These are phyloP conservation scores for Porites lobata DNA, from an alignment of 92 coral and sea anemone genomes.

Conservation along the genomic window DNA sequence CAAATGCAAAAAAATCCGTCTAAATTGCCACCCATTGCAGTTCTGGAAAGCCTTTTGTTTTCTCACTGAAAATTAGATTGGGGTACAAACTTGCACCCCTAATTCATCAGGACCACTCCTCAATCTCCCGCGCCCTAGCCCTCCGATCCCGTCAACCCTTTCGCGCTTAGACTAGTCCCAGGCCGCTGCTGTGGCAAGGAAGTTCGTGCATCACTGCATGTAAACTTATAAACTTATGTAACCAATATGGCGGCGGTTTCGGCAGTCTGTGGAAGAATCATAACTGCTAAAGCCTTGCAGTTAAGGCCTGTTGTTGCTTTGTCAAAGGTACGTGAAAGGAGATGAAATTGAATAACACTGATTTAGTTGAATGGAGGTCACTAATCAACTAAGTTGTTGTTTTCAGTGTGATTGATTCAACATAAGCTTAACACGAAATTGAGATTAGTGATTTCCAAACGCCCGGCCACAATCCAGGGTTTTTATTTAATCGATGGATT, in stretches of 20 bases:
- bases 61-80: too few species aligned
- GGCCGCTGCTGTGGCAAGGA: not conserved
- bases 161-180: conserved; percentile 12
- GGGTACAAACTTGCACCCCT: too few species aligned
- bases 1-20: too few species aligned
- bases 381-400: not conserved
- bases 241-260: conserved; percentile 84
- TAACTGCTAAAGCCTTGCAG: conserved; percentile 69
- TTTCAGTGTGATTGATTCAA: not conserved
- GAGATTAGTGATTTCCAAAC: too few species aligned
- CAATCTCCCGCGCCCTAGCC: too few species aligned
- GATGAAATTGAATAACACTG: not conserved
- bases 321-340: conserved; percentile 63
- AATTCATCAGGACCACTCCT: too few species aligned
- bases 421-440: too few species aligned
- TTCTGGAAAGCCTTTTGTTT: too few species aligned
- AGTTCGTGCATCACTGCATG: conserved; percentile 33
- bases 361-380: not conserved
- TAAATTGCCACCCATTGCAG: too few species aligned
- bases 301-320: conserved; percentile 79
- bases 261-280: conserved; percentile 63
- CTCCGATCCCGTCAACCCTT: too few species aligned
- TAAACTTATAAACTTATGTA: conserved; percentile 33
- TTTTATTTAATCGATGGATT: too few species aligned
- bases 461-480: too few species aligned